Percentiles rank a stretch among this genome's conserved stretches.
These are phyloP conservation scores for Holacanthella duospinosa DNA, from an alignment of 2,888 invertebrate species.

Conservation along the genomic window DNA sequence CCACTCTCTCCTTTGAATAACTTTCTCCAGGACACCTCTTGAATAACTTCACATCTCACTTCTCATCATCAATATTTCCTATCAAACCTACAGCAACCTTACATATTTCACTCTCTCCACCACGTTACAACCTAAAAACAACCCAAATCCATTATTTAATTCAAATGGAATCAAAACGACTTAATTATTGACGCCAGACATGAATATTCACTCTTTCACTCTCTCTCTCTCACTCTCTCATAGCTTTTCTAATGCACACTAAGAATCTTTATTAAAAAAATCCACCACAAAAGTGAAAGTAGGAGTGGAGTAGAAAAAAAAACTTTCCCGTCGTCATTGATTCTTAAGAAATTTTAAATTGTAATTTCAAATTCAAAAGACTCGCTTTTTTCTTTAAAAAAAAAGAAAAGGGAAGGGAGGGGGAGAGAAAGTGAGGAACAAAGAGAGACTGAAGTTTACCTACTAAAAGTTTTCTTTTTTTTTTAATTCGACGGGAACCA, in stretches of 20 bases:
- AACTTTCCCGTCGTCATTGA: not conserved
- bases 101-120: too few relatives aligned
- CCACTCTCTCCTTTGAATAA: not conserved
- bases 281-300: not conserved
- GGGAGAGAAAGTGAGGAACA: too few relatives aligned
- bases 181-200: constrained; percentile 1
- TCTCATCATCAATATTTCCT: not conserved
- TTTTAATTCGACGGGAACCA: too few relatives aligned
- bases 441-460: too few relatives aligned
- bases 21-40: constrained; percentile 1
- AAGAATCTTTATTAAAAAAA: not conserved
- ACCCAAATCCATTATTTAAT: not conserved
- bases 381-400: too few relatives aligned
- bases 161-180: not conserved
- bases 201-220: constrained; percentile 2
- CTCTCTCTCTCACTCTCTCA: too few relatives aligned
- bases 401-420: too few relatives aligned
- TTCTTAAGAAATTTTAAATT: not conserved
- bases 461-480: too few relatives aligned
- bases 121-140: not conserved
- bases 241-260: too few relatives aligned
- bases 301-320: not conserved
- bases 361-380: not conserved
- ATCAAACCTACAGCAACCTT: not conserved
- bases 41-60: not conserved